Percentiles rank a stretch among this genome's conserved stretches.
phyloP scores from a whole-genome alignment of 2,113 vertebrate species.

The Hemibagrus wyckioides region DNA sequence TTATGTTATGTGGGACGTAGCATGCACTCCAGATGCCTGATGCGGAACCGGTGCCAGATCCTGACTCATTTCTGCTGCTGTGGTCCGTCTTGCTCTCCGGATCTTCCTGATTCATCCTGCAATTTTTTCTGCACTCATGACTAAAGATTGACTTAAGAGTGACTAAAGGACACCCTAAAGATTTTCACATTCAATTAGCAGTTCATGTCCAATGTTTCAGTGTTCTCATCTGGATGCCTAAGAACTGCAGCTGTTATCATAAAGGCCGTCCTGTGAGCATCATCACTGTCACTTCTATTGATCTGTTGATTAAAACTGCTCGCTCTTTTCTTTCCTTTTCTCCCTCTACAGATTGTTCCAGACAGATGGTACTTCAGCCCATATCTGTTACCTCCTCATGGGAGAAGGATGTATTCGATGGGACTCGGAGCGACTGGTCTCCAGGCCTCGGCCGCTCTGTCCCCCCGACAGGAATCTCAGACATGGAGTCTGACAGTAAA shows the following conservation, averaged over 20 bases:
- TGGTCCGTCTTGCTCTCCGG: background rate
- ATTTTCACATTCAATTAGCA: background rate
- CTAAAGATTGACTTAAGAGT: background rate
- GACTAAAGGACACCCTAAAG: background rate
- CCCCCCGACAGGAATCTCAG: slow-evolving; percentile 67
- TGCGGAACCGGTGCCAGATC: background rate
- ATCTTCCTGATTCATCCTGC: background rate
- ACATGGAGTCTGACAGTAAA: slow-evolving; percentile 64
- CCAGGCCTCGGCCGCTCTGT: slow-evolving; percentile 61
- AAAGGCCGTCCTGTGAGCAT: background rate
- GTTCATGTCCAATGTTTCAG: background rate
- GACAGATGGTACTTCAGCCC: slow-evolving; percentile 68
- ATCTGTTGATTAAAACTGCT: background rate
- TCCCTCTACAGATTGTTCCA: slow-evolving; percentile 71
- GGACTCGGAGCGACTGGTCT: slow-evolving; percentile 67
- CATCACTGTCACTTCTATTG: background rate
- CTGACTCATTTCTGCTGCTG: background rate
- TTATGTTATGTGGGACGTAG: background rate
- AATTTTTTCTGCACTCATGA: background rate
- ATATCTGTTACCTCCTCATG: slow-evolving; percentile 73
- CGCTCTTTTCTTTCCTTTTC: background rate
- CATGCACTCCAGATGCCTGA: background rate
- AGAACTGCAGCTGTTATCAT: background rate
- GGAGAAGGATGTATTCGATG: slow-evolving; percentile 65
- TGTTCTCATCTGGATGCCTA: background rate